Percentiles rank a stretch among this genome's conserved stretches.
These are phyloP conservation scores for Patella ulyssiponensis DNA, from an alignment of 2,888 invertebrate species.

Conservation along the genomic window DNA sequence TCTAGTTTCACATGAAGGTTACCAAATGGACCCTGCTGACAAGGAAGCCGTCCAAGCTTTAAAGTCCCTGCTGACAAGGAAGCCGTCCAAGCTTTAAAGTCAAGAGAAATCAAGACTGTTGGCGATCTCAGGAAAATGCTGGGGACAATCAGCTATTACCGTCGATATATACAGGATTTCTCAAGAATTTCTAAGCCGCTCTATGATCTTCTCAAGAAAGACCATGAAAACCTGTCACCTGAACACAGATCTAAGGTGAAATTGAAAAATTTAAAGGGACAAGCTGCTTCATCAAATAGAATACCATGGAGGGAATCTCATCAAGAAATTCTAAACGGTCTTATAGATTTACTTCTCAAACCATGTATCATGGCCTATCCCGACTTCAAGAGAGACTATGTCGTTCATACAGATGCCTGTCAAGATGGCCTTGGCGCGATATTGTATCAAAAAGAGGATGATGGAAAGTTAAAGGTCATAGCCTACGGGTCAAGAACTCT, in stretches of 20 bases:
- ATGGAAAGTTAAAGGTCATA: constrained; percentile 23
- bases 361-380: constrained; percentile 16
- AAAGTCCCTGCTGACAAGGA: too few species aligned
- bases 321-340: constrained; percentile 10
- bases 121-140: constrained; percentile 31
- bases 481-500: constrained; percentile 27
- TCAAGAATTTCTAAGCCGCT: constrained; percentile 22
- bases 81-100: too few species aligned
- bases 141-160: constrained; percentile 33
- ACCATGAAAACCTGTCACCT: not conserved
- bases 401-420: constrained; percentile 28
- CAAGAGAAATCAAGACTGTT: constrained; percentile 20
- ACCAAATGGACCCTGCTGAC: constrained; percentile 29
- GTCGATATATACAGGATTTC: constrained; percentile 33
- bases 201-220: constrained; percentile 20
- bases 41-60: constrained; percentile 25
- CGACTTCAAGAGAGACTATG: constrained; percentile 9
- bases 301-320: constrained; percentile 20
- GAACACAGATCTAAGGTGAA: too few species aligned
- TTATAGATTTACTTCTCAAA: constrained; percentile 8
- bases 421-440: constrained; percentile 25
- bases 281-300: not conserved
- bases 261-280: not conserved
- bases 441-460: constrained; percentile 18
- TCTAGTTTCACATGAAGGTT: constrained; percentile 32